Evolutionary conservation across 1,140 invertebrate genomes (phyloP), one percentile per base, ranked within the genome.

Genomic region (Amphibalanus amphitrite): DNA sequence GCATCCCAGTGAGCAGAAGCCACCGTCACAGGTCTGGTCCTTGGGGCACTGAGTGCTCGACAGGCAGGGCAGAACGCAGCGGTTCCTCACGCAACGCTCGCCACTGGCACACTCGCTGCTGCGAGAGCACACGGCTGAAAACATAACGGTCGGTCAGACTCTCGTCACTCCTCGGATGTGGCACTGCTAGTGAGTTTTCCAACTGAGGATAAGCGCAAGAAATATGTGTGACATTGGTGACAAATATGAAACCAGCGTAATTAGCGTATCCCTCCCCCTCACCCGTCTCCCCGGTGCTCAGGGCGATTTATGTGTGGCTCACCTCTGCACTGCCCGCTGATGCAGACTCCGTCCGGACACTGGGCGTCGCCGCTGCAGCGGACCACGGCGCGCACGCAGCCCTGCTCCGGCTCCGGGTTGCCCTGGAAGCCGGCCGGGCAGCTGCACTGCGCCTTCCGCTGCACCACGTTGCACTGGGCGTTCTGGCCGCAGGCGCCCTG

Each of bases 1-100:
- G 77, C 92, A 95, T 29, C 92, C 92, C 47, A 92, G 80, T 6
- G 88, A 82, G 75, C 92, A 95, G 69, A 88, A 83, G 20, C 89
- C 89, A 70, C 84, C 85, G 1, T 88, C 64, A 78, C 92, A 95
- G n/a, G 90, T 90, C 81, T 93, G 86, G 71, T 87, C 86, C 1
- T 79, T 78, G 70, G 87, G 84, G 79, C 93, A 95, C 77, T 93
- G 90, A 67, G 85, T 85, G 78, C 94, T 89, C 29, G 87, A 86
- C 40, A 84, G 83, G 75, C 92, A 95, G 71, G 89, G 85, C 13
- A 88, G 82, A 71, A 87, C 84, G 75, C 91, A 93, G 72, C 89
- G 86, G 76, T 86, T 91, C 68, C 88, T 86, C 0, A 87, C 79
- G 78, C 92, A 95, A 76, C 85, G 84, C 78, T 95, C 92, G 40